Evolutionary conservation across 2,888 invertebrate species (phyloP), one percentile per base, ranked within the genome.

Genomic region (Parthenolecanium corni): DNA sequence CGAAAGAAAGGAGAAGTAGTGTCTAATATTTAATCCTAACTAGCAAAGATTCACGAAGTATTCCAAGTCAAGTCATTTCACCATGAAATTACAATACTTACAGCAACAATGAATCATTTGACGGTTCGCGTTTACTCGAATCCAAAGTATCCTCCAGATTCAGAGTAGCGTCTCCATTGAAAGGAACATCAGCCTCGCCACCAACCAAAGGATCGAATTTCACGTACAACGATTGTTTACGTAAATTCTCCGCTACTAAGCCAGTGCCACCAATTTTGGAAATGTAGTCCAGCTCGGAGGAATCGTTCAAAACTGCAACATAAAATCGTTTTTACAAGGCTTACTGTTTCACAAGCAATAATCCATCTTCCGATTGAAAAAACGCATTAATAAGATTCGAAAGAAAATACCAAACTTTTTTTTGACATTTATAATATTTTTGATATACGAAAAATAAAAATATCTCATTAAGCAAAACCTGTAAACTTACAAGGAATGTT

Each of bases 141-240:
- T n/a, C n/a, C n/a, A n/a, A n/a, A n/a, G 47, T n/a, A 47, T 58
- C 58, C 9, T 47, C 44, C 21, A 58, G 46, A 11, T 21, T 47
- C 20, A 58, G 14, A 3, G 46, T 58, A 36, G 21, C 46, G 25
- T 47, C 58, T n/a, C 46, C 46, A 51, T 51, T 51, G n/a, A 49
- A 1, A 25, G 16, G 25, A 12, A 20, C 9, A 51, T 51, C 20
- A n/a, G 40, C 53, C 2, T 52, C 62, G 20, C 16, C 23, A 5
- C 52, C 18, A 1, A 62, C 52, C 23, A 62, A 31, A 20, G 62
- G 62, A 18, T 62, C 62, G 25, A 62, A 62, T 53, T 62, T 62
- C 11, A 52, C 62, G 16, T 62, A 62, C 44, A 62, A 53, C 25
- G 62, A 62, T 31, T 62, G 62, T 40, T 62, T 62, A 1, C 62